These are phyloP conservation scores for Megastigmus dorsalis DNA, from an alignment of 2,888 invertebrate species.

Conservation along the genomic window DNA sequence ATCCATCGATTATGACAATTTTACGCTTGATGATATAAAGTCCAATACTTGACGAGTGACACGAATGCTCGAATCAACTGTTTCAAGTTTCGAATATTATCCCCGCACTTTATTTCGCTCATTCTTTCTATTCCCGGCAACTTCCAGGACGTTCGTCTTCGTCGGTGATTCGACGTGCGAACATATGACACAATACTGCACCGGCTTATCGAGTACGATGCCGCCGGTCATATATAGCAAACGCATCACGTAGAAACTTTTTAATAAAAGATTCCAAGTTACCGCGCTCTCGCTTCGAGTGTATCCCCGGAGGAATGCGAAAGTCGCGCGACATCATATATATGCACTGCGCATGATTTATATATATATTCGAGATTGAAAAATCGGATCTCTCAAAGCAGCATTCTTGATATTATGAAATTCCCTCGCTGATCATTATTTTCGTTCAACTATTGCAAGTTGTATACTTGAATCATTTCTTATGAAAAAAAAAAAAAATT, in stretches of 20 bases:
- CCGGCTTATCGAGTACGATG: neutral
- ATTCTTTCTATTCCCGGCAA: neutral
- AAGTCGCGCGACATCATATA: slow-evolving; percentile 7
- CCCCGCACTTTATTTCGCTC: neutral
- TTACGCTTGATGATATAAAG: too few relatives aligned
- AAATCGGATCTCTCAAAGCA: too few relatives aligned
- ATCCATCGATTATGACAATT: too few relatives aligned
- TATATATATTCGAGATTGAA: slow-evolving; percentile 37
- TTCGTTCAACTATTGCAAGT: too few relatives aligned
- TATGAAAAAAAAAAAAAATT: too few relatives aligned
- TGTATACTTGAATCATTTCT: too few relatives aligned
- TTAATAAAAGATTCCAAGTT: slow-evolving; percentile 48
- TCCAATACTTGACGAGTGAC: too few relatives aligned
- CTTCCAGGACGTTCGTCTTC: slow-evolving; percentile 22
- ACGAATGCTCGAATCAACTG: too few relatives aligned
- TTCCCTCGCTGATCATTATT: too few relatives aligned
- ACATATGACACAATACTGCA: slow-evolving; percentile 18
- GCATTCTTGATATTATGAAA: too few relatives aligned
- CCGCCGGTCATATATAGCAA: slow-evolving; percentile 25
- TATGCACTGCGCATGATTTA: slow-evolving; percentile 28
- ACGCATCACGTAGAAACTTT: slow-evolving; percentile 49
- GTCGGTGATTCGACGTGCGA: slow-evolving; percentile 8
- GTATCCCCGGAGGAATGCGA: slow-evolving; percentile 28
- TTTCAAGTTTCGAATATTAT: too few relatives aligned
- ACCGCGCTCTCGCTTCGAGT: slow-evolving; percentile 9